phyloP scores from a whole-genome alignment of 2,113 vertebrate species.

The Gasterosteus aculeatus region DNA sequence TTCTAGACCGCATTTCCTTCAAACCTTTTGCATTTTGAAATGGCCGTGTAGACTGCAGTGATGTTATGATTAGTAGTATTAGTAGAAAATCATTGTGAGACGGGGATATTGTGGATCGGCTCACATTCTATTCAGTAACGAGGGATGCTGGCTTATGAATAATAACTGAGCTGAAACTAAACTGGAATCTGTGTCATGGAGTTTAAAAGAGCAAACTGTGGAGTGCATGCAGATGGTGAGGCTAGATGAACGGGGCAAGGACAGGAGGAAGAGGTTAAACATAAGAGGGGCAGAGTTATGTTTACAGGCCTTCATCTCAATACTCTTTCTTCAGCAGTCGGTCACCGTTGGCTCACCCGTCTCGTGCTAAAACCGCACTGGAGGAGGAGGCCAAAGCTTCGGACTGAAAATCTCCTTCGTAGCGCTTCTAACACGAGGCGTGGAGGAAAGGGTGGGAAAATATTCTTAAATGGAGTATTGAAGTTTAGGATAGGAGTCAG shows the following conservation, averaged over 20 bases:
- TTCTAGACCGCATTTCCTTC: constrained; percentile 42
- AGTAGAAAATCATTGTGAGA: constrained; percentile 29
- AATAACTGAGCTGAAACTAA: constrained; percentile 16
- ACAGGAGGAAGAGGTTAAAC: constrained; percentile 63
- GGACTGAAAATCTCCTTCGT: constrained; percentile 38
- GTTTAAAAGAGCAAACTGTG: constrained; percentile 48
- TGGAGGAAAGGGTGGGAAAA: constrained; percentile 47
- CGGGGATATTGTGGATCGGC: constrained; percentile 23
- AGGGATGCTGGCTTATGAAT: neutral
- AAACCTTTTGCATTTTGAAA: constrained; percentile 38
- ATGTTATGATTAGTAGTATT: constrained; percentile 57
- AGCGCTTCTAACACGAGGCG: constrained; percentile 40
- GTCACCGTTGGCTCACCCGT: constrained; percentile 44
- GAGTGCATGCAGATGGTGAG: constrained; percentile 68
- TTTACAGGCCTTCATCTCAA: constrained; percentile 66
- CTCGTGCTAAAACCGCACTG: constrained; percentile 49
- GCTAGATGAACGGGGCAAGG: constrained; percentile 47
- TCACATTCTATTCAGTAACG: constrained; percentile 27
- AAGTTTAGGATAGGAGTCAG: constrained; percentile 53
- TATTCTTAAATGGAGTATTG: constrained; percentile 65
- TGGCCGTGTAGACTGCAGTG: constrained; percentile 10
- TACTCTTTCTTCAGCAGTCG: constrained; percentile 56
- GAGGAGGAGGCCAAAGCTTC: constrained; percentile 42
- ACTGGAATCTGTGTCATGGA: constrained; percentile 17
- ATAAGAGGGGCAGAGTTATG: constrained; percentile 62